Percentiles rank a stretch among this genome's conserved stretches.
These are phyloP conservation scores for Chrysaora quinquecirrha DNA, from an alignment of 30 jellyfish, hydroid and myxozoan genomes.

Conservation along the genomic window DNA sequence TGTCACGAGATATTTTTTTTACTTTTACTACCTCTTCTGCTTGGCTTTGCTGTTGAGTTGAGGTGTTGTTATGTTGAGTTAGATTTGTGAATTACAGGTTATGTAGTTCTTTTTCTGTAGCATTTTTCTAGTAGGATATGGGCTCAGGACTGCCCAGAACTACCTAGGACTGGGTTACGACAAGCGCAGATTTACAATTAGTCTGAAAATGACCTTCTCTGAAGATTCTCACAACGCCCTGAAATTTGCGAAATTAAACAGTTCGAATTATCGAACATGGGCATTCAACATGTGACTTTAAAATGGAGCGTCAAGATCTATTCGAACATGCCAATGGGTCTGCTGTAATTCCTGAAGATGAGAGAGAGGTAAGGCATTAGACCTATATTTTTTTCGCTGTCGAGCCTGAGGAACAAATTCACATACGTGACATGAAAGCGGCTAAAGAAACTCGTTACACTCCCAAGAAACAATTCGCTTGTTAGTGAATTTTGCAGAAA, in stretches of 20 bases:
- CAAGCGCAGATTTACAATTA: background rate
- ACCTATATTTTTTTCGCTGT: conserved; percentile 34
- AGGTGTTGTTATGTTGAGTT: too few relatives aligned
- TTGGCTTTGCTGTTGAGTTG: too few relatives aligned
- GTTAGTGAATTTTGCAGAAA: conserved; percentile 37
- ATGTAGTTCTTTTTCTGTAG: too few relatives aligned
- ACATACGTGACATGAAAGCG: conserved; percentile 25
- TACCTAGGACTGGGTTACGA: background rate
- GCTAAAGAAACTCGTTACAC: conserved; percentile 49
- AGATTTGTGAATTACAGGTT: too few relatives aligned
- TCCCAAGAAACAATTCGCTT: conserved; percentile 52
- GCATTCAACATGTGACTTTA: conserved; percentile 48
- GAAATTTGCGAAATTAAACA: conserved; percentile 34
- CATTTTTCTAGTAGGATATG: conserved; percentile 21
- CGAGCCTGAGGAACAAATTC: conserved; percentile 54
- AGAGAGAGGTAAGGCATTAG: conserved; percentile 13
- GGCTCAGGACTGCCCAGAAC: conserved; percentile 30
- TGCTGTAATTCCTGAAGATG: conserved; percentile 47
- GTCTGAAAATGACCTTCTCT: background rate
- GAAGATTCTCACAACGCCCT: conserved; percentile 52
- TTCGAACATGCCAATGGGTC: conserved; percentile 60
- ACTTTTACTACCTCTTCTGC: too few relatives aligned
- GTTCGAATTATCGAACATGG: conserved; percentile 43
- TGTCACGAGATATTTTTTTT: too few relatives aligned
- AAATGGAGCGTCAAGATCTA: conserved; percentile 37